Evolutionary conservation across 1,140 invertebrate genomes (phyloP), one percentile per base, ranked within the genome.

Genomic region (Campoletis sonorensis): DNA sequence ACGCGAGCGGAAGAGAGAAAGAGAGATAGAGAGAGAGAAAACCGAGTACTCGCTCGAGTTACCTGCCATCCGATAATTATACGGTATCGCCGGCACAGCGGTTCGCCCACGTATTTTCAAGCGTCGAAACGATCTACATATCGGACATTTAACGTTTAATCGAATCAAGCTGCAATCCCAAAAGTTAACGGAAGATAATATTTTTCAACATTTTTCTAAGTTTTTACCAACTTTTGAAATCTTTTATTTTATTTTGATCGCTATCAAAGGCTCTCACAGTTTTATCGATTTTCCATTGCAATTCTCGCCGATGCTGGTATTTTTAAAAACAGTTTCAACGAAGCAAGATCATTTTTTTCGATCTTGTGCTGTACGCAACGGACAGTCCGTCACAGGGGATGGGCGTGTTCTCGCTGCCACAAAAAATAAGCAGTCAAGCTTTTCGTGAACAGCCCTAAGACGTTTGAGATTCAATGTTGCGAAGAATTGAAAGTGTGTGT

Each of bases 61-160:
- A 91, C 90, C 89, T 91, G 90, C 86, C 90, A 90, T 91, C 88
- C 89, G 90, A 91, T 91, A 91, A 91, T 92, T 91, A 91, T 92
- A 90, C 89, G 87, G 87, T 90, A 90, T 90, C 88, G 86, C 85
- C 85, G 85, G 88, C 61, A 58, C 30, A 33, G 67, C 85, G 88
- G 88, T 88, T 89, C 88, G 85, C 87, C 87, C 87, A 86, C 87
- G 88, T 90, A 90, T 90, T 70, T 70, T 87, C 88, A 90, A 87
- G 89, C 89, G 89, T 90, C 89, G 84, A 79, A 79, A 73, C 40
- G 68, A 82, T 81, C 68, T 71, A 49, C 33, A 78, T 26, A 45
- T 45, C 40, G 40, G 40, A 45, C 40, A 45, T 45, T 45, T 45
- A 45, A 45, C 40, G 40, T 45, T 45, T 10, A 45, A 45, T 45